Evolutionary conservation across 2,113 vertebrate genomes (phyloP).

Genomic region (Jacana jacana): DNA sequence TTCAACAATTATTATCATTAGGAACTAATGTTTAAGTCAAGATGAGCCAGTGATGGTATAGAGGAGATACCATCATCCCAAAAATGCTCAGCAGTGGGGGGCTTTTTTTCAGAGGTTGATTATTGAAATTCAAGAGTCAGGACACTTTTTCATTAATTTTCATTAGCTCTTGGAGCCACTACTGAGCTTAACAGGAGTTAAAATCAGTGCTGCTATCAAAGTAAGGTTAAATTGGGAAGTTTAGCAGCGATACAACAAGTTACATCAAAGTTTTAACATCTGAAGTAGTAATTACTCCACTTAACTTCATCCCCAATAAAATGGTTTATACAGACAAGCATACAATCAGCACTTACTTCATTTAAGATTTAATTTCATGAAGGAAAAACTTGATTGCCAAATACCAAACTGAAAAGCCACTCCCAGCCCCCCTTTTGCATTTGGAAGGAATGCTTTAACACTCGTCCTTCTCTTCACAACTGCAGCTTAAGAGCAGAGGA

Average conservation of each 20-base stretch:
- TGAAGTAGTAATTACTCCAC: background rate
- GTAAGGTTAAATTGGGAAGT: background rate
- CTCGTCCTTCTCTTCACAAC: background rate
- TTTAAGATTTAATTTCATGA: background rate
- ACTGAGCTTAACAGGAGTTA: background rate
- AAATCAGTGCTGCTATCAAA: background rate
- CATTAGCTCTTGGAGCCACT: background rate
- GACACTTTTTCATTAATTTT: background rate
- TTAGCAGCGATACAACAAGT: background rate
- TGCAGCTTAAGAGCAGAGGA: background rate
- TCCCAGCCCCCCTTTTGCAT: background rate
- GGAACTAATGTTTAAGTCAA: background rate
- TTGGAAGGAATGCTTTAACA: background rate
- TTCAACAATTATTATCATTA: background rate
- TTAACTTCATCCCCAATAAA: background rate
- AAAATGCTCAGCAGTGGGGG: background rate
- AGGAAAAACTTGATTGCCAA: background rate
- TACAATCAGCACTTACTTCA: background rate
- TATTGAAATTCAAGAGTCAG: background rate
- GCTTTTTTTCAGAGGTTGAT: background rate
- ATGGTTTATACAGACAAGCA: background rate
- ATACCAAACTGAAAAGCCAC: background rate
- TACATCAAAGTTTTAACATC: background rate
- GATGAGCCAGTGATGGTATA: background rate
- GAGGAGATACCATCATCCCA: background rate